phyloP scores from a whole-genome alignment of 2,797 vertebrate genomes.

The Sitta carolinensis region DNA sequence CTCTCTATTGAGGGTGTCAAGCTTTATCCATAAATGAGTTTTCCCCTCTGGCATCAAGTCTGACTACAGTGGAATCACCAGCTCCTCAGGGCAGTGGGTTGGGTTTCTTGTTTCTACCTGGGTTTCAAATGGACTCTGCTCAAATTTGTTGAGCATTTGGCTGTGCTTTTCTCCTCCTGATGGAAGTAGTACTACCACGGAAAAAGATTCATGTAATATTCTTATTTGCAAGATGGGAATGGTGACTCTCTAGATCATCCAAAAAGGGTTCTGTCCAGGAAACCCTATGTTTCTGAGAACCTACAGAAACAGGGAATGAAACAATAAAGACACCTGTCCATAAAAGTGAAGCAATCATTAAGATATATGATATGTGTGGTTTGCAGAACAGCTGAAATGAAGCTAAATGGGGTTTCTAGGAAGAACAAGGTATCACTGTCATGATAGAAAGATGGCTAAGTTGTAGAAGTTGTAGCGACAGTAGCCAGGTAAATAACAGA shows the following conservation, averaged over 20 bases:
- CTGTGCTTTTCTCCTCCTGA: background rate
- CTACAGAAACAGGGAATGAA: background rate
- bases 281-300: background rate
- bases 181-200: background rate
- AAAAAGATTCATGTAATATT: background rate
- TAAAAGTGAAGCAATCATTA: background rate
- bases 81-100: background rate
- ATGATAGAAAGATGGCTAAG: background rate
- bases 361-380: background rate
- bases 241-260: background rate
- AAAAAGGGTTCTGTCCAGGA: background rate
- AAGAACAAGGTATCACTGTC: background rate
- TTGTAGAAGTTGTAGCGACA: background rate
- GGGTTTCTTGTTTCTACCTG: background rate
- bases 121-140: background rate
- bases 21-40: background rate
- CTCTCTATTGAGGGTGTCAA: background rate
- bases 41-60: background rate
- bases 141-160: background rate
- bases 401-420: background rate
- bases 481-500: background rate
- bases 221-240: background rate
- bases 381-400: background rate
- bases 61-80: background rate
- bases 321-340: background rate